Evolutionary conservation across 2,888 invertebrate genomes (phyloP).

Genomic region (Agriotes lineatus): DNA sequence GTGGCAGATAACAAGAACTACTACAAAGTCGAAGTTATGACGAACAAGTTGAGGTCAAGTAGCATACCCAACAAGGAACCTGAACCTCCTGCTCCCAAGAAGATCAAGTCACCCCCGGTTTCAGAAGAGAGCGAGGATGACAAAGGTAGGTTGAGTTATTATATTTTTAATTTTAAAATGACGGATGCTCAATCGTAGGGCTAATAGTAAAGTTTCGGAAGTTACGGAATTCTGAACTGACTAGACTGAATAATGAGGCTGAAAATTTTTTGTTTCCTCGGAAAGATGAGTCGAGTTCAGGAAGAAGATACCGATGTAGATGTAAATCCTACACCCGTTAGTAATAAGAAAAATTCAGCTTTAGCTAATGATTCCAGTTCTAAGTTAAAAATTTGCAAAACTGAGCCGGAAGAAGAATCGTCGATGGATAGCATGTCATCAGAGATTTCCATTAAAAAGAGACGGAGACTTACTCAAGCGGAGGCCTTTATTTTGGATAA

Average conservation of each 20-base stretch:
- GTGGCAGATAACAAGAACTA: conserved; percentile 70
- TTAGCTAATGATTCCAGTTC: not conserved
- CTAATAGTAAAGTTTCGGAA: not conserved
- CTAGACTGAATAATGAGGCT: conserved; percentile 85
- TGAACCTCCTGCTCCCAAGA: conserved; percentile 40
- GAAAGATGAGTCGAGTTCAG: conserved; percentile 72
- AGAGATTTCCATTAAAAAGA: conserved; percentile 56
- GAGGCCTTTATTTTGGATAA: conserved; percentile 72
- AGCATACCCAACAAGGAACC: conserved; percentile 50
- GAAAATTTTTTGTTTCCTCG: conserved; percentile 89
- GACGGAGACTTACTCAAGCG: conserved; percentile 69
- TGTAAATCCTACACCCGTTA: conserved; percentile 60
- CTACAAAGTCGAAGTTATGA: conserved; percentile 80
- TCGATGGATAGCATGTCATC: conserved; percentile 58
- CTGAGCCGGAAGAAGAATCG: conserved; percentile 49
- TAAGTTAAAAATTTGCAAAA: conserved; percentile 27
- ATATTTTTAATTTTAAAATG: not conserved
- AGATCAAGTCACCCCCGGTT: conserved; percentile 37
- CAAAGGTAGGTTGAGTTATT: conserved; percentile 24
- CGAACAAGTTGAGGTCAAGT: conserved; percentile 76
- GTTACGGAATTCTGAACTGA: conserved; percentile 75
- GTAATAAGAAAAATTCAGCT: conserved; percentile 41
- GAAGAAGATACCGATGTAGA: conserved; percentile 71
- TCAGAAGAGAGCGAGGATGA: conserved; percentile 54
- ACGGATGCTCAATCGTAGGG: too few species aligned